Percentiles rank a stretch among this genome's conserved stretches.
phyloP scores from a whole-genome alignment of 2,797 vertebrate species.

The Sparus aurata region DNA sequence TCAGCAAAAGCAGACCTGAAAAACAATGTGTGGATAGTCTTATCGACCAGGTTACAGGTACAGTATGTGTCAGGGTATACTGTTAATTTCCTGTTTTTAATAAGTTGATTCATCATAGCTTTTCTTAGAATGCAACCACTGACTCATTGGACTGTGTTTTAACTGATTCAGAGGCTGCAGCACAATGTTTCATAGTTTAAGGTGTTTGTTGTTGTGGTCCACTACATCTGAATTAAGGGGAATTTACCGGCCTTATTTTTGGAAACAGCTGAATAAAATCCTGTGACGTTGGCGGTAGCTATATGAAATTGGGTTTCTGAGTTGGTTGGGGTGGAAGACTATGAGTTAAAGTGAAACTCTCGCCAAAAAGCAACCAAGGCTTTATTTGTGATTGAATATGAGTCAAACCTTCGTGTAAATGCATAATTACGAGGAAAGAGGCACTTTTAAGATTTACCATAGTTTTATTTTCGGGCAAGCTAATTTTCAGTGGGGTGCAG shows the following conservation, averaged over 20 bases:
- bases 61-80: neutral
- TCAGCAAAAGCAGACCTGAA: too few relatives aligned
- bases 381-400: too few relatives aligned
- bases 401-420: too few relatives aligned
- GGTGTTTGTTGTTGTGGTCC: neutral
- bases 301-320: neutral
- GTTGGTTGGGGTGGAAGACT: neutral
- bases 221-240: neutral
- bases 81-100: constrained; percentile 6
- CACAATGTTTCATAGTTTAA: neutral
- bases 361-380: too few relatives aligned
- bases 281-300: neutral
- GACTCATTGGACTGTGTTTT: neutral
- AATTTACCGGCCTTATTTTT: neutral
- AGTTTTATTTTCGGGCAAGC: too few relatives aligned
- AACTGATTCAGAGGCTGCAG: neutral
- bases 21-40: too few relatives aligned
- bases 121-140: neutral
- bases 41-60: too few relatives aligned
- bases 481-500: too few relatives aligned
- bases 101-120: constrained; percentile 1
- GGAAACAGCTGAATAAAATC: neutral
- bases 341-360: too few relatives aligned
- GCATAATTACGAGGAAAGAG: too few relatives aligned
- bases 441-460: too few relatives aligned